These are phyloP conservation scores for Alectoris magna DNA, from an alignment of 2,797 vertebrate species.

Conservation along the genomic window DNA sequence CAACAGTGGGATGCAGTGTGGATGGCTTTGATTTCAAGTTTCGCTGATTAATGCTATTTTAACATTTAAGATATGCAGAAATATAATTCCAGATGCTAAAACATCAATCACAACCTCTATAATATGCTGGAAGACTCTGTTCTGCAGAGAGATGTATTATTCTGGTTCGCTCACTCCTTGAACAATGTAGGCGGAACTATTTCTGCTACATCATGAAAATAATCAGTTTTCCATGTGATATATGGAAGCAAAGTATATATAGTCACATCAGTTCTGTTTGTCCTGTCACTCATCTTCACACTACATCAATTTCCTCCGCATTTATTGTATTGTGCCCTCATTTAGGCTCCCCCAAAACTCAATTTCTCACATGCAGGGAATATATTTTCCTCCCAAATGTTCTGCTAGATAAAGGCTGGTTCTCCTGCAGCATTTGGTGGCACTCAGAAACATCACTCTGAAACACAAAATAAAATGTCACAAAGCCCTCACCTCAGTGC, in stretches of 20 bases:
- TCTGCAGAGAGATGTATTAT: background rate
- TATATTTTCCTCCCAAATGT: background rate
- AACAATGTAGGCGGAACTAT: background rate
- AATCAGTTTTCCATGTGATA: background rate
- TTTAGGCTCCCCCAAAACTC: background rate
- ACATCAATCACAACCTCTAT: background rate
- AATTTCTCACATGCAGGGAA: background rate
- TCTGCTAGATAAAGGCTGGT: background rate
- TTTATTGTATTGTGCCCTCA: background rate
- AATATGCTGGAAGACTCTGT: background rate
- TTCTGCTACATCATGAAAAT: background rate
- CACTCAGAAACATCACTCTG: background rate
- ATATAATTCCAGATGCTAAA: background rate
- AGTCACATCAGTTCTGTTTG: background rate
- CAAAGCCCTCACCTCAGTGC: background rate
- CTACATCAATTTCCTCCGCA: background rate
- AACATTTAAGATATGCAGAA: background rate
- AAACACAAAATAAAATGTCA: background rate
- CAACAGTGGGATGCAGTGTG: background rate
- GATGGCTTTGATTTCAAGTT: slow-evolving; percentile 8
- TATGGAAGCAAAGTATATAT: background rate
- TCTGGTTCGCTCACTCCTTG: background rate
- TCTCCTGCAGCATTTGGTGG: background rate
- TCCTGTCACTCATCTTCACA: background rate
- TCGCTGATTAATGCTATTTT: slow-evolving; percentile 35